Conservation (phyloP, 2,113 vertebrate genomes). For the Ptilorrhoa leucosticta region DNA sequence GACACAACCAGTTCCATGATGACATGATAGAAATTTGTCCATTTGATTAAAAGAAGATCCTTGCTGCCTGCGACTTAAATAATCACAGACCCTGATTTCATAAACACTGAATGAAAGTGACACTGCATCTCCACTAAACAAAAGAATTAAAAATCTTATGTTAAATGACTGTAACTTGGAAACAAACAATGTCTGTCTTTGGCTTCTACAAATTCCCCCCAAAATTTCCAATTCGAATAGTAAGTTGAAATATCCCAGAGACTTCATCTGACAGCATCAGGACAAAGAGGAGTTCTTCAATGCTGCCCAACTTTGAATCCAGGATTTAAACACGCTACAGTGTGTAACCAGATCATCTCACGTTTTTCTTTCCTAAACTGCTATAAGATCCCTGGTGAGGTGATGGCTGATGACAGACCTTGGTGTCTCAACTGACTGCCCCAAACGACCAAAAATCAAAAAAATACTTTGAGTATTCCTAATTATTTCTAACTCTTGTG, state of each 20-base stretch:
- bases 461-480: not conserved
- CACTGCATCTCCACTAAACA: not conserved
- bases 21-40: not conserved
- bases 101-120: not conserved
- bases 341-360: constrained; percentile 73
- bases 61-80: not conserved
- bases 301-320: not conserved
- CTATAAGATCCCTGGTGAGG: constrained; percentile 70
- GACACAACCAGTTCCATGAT: not conserved
- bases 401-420: constrained; percentile 72
- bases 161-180: not conserved
- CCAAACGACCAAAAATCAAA: constrained; percentile 57
- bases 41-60: constrained; percentile 38
- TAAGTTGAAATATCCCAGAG: not conserved
- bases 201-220: not conserved
- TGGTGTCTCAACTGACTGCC: constrained; percentile 66
- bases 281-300: not conserved
- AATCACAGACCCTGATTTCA: not conserved
- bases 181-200: not conserved
- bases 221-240: not conserved
- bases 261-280: not conserved
- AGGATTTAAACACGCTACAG: constrained; percentile 61
- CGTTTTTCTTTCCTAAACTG: constrained; percentile 62
- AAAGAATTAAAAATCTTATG: not conserved
- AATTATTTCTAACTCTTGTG: constrained; percentile 18